A percentile compares a stretch with the other conserved stretches of the same genome.
These are phyloP conservation scores for Monodelphis domestica DNA, from an alignment of 2,797 vertebrate species.

Conservation along the genomic window DNA sequence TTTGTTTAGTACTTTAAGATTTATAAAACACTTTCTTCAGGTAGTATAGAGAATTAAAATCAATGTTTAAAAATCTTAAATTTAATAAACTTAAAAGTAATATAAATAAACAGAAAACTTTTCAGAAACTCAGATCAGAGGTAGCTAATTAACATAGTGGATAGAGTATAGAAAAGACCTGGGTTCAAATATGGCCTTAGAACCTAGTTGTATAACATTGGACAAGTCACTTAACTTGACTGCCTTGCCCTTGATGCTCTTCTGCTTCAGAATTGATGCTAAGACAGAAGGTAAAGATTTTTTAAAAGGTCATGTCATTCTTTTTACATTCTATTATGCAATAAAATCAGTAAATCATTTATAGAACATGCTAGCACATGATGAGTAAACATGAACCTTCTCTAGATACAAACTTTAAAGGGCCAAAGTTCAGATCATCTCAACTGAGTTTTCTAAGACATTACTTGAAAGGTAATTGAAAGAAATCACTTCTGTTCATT, in stretches of 20 bases:
- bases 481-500: not conserved
- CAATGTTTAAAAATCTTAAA: conserved; percentile 38
- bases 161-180: too few relatives aligned
- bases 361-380: not conserved
- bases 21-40: not conserved
- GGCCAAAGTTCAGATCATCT: conserved; percentile 35
- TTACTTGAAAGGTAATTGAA: conserved; percentile 13
- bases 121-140: too few relatives aligned
- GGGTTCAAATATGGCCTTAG: too few relatives aligned
- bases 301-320: not conserved
- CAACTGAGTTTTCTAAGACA: conserved; percentile 2
- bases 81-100: conserved; percentile 16
- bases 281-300: too few relatives aligned
- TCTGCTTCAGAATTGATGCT: too few relatives aligned
- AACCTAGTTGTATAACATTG: too few relatives aligned
- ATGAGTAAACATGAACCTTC: not conserved
- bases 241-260: too few relatives aligned
- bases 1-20: not conserved
- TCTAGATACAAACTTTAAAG: conserved; percentile 38
- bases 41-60: conserved; percentile 17
- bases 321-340: conserved; percentile 21
- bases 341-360: conserved; percentile 37
- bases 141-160: too few relatives aligned
- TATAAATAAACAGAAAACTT: too few relatives aligned
- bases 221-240: too few relatives aligned